Base-by-base conservation (phyloP, 37 sponge, comb jelly and placozoan genomes). In the Crambe crambe region DNA sequence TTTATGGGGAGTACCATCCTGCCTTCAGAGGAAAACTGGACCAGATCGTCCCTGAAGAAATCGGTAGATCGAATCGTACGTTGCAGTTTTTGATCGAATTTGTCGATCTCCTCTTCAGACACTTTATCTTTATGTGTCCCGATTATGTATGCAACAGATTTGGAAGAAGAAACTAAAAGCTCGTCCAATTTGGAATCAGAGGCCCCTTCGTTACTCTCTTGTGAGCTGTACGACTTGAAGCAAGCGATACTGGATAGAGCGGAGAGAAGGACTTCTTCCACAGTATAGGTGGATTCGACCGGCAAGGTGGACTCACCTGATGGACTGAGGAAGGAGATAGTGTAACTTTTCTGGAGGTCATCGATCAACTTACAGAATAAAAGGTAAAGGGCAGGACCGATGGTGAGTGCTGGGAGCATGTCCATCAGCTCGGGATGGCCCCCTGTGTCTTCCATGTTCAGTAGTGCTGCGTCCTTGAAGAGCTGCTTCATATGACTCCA, bases 51-150 rank as follows among this genome's bases (percentile, higher is more conserved):
- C 20, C 35, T 30, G 9, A 15, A 37, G 20, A 27, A 36, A 30
- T 29, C 40, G 54, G 54, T 51, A 9, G 15, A 15, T 51, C 54
- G 54, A 51, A 51, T 51, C 15, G 15, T 51, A 51, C 15, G 15
- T 51, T 51, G 54, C 9, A 51, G 54, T 51, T 51, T 12, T 68
- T 34, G 5, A 34, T 68, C 69, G 9, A 10, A 26, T 31, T 36
- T 6, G 8, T 37, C 69, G 3, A 36, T 26, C 6, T 12, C 37
- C 10, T 21, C 54, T n/a, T 72, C 30, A 29, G 29, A 20, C 30
- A 72, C 25, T 29, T 43, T 42, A 26, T 72, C 73, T 44, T 9
- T 44, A 54, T 72, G 73, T n/a, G 73, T 72, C 8, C 73, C 73
- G 25, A 72, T 54, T 15, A 72, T 42, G 35, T 34, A 15, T 10